Evolutionary conservation across 2,797 vertebrate species (phyloP), one percentile per base, ranked within the genome.

Genomic region (Oreochromis mossambicus): DNA sequence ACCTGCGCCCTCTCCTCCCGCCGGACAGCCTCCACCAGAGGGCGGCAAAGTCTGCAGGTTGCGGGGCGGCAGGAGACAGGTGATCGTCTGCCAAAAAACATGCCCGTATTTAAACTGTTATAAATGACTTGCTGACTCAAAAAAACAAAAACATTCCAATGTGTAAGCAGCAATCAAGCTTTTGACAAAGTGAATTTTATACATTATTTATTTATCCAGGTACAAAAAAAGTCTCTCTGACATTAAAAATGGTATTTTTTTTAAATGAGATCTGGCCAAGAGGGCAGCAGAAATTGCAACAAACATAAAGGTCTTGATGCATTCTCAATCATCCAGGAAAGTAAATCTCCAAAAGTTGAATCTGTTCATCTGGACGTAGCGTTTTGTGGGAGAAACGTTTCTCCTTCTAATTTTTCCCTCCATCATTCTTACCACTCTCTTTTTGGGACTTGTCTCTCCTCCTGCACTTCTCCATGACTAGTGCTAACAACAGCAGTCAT

Each of bases 21-120:
- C 55, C 8, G 13, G 10, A 1, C 11, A 5, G 3, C 0, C 11
- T n/a, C 92, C 94, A 50, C 89, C 32, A 94, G 95, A 58, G 93
- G 95, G 90, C 90, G 94, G 6, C 91, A 93, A 14, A 82, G 76
- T 21, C 26, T 3, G 10, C 70, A 38, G 2, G 3, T 9, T 10
- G 51, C 5, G 2, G 12, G 4, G 21, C 11, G 19, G 1, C 14
- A 15, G 4, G 8, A 17, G 38, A 26, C 55, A 17, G 26, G 21
- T 3, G 66, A 26, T 70, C 38, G 11, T 26, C 21, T 68, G 63
- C 63, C 21, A 46, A 46, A 46, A 46, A 41, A 2, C 5, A 43
- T 3, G n/a, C 14, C 63, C 4, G 13, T 10, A 24, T 43, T 43
- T 41, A 68, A 61, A 61, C 32, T 61, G 58, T 61, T 61, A 11